phyloP scores from a whole-genome alignment of 1,140 invertebrate genomes.

The Hesperophylax magnus region DNA sequence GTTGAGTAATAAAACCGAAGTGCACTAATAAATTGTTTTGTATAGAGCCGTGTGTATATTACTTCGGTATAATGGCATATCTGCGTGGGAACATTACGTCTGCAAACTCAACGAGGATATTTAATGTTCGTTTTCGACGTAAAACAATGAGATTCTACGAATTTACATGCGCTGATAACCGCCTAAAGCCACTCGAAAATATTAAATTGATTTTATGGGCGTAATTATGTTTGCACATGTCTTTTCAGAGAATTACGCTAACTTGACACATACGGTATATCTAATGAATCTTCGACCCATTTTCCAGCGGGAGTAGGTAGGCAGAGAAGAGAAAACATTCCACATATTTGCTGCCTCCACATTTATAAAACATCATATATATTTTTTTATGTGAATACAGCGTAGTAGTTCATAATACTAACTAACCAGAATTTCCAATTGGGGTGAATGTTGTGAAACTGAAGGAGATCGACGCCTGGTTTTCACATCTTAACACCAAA shows the following conservation, averaged over 20 bases:
- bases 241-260: background rate
- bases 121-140: background rate
- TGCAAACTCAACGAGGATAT: conserved; percentile 6
- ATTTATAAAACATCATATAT: too few species aligned
- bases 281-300: background rate
- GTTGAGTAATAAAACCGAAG: conserved; percentile 55
- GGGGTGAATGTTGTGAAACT: too few species aligned
- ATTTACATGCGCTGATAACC: too few species aligned
- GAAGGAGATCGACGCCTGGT: too few species aligned
- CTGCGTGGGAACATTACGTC: conserved; percentile 25
- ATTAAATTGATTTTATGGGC: background rate
- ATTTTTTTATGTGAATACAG: too few species aligned
- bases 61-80: conserved; percentile 25
- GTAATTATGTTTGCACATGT: background rate
- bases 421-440: too few species aligned
- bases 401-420: too few species aligned
- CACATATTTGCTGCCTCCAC: too few species aligned
- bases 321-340: too few species aligned
- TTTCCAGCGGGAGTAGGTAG: too few species aligned
- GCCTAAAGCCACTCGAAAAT: too few species aligned
- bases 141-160: background rate
- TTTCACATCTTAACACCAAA: too few species aligned
- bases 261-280: background rate
- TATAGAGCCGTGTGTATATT: conserved; percentile 25
- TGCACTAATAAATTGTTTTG: conserved; percentile 57